Evolutionary conservation across 1,140 invertebrate genomes (phyloP), one percentile per base, ranked within the genome.

Genomic region (Cepaea nemoralis): DNA sequence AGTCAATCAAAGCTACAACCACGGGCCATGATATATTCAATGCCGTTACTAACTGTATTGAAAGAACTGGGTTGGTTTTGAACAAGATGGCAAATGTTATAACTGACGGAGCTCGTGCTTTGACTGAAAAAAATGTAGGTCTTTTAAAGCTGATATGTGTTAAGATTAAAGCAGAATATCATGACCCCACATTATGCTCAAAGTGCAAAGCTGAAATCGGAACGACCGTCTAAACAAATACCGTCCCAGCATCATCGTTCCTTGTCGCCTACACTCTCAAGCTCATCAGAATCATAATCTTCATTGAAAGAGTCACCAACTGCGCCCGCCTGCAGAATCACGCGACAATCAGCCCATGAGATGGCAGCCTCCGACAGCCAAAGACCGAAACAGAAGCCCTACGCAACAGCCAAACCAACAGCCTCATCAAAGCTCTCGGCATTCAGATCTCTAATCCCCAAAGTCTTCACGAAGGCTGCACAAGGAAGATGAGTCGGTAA

Each of bases 391-490:
- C n/a, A 10, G 24, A 70, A 70, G 40, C 1, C 69, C 35, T 40
- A 35, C 6, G n/a, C 37, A 3, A 40, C 69, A 8, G 39, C 19
- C 73, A 33, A 42, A 6, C 31, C n/a, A n/a, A n/a, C n/a, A 37
- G 16, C 35, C 33, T 19, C 73, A 75, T 10, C 10, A 33, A 42
- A 59, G 33, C 35, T 33, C 48, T 24, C 63, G 39, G n/a, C 75
- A 77, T 37, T 39, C 59, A 24, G 77, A 69, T 33, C 37, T 69
- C 48, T 78, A 63, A 69, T 42, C 77, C 8, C 39, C 77, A 6
- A 78, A 78, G 27, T 24, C 40, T 3, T 35, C 75, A 33, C 75
- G 55, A 14, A 66, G 55, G 27, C 31, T 16, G 39, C 31, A 59
- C 22, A 42, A 37, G 19, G 35, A 40, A 35, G 10, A 37, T 37